Base-by-base conservation (phyloP, 2,888 invertebrate genomes). In the Ichneumoninae sp. region DNA sequence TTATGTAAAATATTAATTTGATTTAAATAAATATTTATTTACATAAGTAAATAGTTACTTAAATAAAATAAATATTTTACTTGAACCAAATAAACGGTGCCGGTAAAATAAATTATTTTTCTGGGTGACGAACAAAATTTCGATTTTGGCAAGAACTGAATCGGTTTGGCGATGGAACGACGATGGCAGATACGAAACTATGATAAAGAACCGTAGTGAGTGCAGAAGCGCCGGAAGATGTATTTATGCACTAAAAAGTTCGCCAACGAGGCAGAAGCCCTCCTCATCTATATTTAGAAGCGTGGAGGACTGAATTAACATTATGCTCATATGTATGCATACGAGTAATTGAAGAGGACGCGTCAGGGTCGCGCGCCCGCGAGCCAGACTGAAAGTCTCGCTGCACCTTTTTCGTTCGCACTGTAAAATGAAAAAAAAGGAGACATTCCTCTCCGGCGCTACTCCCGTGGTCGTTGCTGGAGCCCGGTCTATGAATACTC, bases 231-330 rank as follows among this genome's bases (percentile, higher is more conserved):
- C 33, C 19, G 16, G 33, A 16, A 62, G 62, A 33, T 30, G 36
- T 62, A 26, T 68, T 44, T 22, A 47, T 44, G 44, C 19, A 22
- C 4, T 40, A 72, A 72, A 40, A 68, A 40, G 68, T 54, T 30
- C n/a, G 30, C 47, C 36, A 72, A 22, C 54, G 71, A 16, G 40
- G 36, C 36, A 36, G 68, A 68, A 57, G 72, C 77, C 60, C 40
- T 57, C 22, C 72, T 76, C 83, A 65, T 75, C 75, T 83, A 83
- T 80, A 76, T 79, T 79, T 80, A 80, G 79, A 71, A 78, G 76
- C 82, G 60, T 68, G 60, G 83, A 84, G 76, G 74, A 79, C 87
- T 89, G 87, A 91, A 91, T 90, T 90, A 90, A 89, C 90, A 91
- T 90, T 90, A 90, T 85, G 88, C 87, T 89, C 88, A 85, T 89